Conservation (phyloP, 2,888 invertebrate genomes). For the Aleiodes leptofemur region DNA sequence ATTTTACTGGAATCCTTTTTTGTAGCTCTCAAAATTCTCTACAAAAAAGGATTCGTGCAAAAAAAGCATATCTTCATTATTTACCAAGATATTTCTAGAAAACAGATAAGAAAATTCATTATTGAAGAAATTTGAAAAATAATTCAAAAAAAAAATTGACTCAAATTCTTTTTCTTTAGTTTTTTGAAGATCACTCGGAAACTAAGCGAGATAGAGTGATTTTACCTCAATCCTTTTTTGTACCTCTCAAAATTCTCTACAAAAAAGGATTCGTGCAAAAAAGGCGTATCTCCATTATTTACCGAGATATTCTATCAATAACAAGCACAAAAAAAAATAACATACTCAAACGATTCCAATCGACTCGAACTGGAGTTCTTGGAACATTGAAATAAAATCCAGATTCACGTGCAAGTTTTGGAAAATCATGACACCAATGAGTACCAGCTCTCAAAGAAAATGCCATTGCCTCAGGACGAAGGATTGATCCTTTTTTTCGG, state of each 20-base stretch:
- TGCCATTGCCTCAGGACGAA: slow-evolving; percentile 62
- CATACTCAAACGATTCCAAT: slow-evolving; percentile 84
- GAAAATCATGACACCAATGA: slow-evolving; percentile 82
- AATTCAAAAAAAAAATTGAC: too few species aligned
- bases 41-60: too few species aligned
- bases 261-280: neutral
- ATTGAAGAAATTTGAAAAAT: too few species aligned
- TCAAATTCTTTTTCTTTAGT: too few species aligned
- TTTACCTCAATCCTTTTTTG: neutral
- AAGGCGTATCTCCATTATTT: neutral
- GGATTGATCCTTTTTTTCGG: too few species aligned
- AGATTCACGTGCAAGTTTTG: slow-evolving; percentile 82
- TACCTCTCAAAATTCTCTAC: neutral
- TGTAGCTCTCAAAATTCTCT: too few species aligned
- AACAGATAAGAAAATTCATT: too few species aligned
- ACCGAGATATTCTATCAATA: neutral
- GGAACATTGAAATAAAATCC: slow-evolving; percentile 83
- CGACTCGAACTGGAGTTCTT: slow-evolving; percentile 78
- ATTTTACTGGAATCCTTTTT: too few species aligned
- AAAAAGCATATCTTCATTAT: too few species aligned
- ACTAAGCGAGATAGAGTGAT: too few species aligned
- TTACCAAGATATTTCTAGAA: too few species aligned
- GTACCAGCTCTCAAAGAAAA: slow-evolving; percentile 70
- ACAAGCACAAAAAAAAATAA: slow-evolving; percentile 53
- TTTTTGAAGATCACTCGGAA: neutral